Percentiles rank a stretch among this genome's conserved stretches.
Evolutionary conservation across 2,113 vertebrate genomes (phyloP).

Genomic region (Myotis brandtii): DNA sequence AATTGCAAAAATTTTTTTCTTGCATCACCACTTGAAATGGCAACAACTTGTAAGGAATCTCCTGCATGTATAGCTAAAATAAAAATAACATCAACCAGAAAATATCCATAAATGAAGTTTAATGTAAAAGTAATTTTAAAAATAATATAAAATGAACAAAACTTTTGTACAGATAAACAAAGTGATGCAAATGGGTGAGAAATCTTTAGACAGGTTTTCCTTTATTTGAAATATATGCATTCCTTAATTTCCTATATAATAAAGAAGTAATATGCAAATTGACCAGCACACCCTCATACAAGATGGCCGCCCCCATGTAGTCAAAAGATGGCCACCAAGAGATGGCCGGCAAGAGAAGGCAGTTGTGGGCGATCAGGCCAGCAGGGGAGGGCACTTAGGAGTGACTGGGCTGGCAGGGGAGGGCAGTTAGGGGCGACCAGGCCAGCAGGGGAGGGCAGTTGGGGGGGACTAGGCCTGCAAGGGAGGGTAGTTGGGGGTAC

Average conservation of each 20-base stretch:
- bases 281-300: no score
- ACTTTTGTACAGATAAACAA: not conserved
- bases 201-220: not conserved
- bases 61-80: not conserved
- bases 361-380: fast-evolving
- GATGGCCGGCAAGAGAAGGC: no score
- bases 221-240: not conserved
- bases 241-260: not conserved
- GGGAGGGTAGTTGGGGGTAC: no score
- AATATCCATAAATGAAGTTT: not conserved
- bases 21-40: not conserved
- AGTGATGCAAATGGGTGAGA: not conserved
- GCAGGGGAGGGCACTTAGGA: no score
- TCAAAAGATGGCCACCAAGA: no score
- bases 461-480: no score
- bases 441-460: no score
- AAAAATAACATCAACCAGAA: not conserved
- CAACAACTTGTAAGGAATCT: not conserved
- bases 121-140: not conserved
- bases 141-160: not conserved
- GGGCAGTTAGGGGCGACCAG: no score
- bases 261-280: no score
- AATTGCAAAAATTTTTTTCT: not conserved
- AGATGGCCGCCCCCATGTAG: no score
- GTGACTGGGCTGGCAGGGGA: no score